phyloP scores from a whole-genome alignment of 2,113 vertebrate genomes.

The Rhinoderma darwinii region DNA sequence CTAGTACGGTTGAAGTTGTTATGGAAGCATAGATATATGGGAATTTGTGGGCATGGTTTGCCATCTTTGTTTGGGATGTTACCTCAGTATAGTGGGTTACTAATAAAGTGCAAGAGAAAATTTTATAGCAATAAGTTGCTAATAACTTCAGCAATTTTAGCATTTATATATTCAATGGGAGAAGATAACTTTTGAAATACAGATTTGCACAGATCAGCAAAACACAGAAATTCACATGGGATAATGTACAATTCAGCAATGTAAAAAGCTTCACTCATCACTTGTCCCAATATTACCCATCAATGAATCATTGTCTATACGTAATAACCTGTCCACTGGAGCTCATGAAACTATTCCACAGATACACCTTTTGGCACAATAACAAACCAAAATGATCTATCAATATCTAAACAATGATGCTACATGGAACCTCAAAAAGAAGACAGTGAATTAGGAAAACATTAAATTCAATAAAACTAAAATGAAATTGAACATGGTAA shows the following conservation, averaged over 20 bases:
- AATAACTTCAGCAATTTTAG: background rate
- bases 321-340: background rate
- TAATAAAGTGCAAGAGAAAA: background rate
- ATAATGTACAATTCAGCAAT: constrained; percentile 15
- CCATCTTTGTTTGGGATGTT: background rate
- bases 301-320: background rate
- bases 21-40: background rate
- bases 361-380: background rate
- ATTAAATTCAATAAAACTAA: background rate
- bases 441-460: background rate
- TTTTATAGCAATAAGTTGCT: background rate
- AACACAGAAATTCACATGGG: background rate
- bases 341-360: background rate
- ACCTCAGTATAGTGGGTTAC: background rate
- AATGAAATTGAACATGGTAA: no score
- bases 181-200: background rate
- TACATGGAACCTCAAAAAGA: background rate
- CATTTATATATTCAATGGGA: background rate
- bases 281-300: background rate
- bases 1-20: no score
- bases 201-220: background rate
- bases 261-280: background rate
- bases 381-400: background rate
- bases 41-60: background rate
- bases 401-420: background rate